Base-by-base conservation (phyloP, 2,113 vertebrate genomes). In the Phocoena sinus region DNA sequence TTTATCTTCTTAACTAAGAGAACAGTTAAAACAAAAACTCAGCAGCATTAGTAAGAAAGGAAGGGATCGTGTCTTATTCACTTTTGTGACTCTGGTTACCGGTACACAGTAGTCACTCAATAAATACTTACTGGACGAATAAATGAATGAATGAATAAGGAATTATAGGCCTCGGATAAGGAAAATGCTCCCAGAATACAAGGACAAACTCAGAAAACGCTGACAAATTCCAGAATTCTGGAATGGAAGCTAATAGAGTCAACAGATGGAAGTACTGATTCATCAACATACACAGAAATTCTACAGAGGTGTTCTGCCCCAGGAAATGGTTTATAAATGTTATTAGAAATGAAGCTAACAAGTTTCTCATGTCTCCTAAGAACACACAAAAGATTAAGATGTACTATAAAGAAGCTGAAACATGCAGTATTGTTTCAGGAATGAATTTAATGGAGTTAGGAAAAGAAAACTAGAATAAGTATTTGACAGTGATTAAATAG, bases 1-100 rank as follows among this genome's bases (percentile, higher is more conserved):
- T 31, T 95, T 87, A 94, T 50, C 26, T 91, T 36, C 33, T 13
- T 67, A 94, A 92, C 18, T 97, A 62, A 84, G 89, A 93, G 38
- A 88, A 93, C 12, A 91, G 8, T 91, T 25, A 76, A 93, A 81
- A 86, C 50, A 93, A 94, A 97, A 94, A 67, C 56, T 84, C 67
- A 94, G 79, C 74, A 96, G 79, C 94, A 94, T 36, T 81, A 89
- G 18, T 53, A 79, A 79, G 47, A 96, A 92, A 11, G 63, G 3
- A 85, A 23, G 56, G 4, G 3, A 89, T 31, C 56, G 53, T 26
- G 4, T 70, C 8, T 62, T 63, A 74, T 38, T 53, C 10, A 63
- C 33, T 73, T 80, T 53, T 76, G 21, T 56, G 47, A 96, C 17
- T 76, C 38, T 82, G 53, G 53, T 80, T 88, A 73, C 56, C 62